phyloP scores from a whole-genome alignment of 92 coral and sea anemone genomes.

The Parazoanthus swiftii region DNA sequence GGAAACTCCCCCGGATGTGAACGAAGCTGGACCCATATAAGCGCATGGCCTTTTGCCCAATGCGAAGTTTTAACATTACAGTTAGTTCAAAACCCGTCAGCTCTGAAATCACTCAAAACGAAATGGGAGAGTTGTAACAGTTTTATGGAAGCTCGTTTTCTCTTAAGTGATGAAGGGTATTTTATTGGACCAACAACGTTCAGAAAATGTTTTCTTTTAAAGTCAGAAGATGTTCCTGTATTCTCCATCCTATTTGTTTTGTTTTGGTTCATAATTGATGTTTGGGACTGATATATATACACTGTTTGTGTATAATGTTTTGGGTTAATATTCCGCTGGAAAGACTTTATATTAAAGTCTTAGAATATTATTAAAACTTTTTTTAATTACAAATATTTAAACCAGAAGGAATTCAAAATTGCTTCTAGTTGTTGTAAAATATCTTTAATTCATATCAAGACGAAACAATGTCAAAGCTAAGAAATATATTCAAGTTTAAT shows the following conservation, averaged over 20 bases:
- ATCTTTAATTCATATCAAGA: neutral
- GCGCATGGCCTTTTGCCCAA: neutral
- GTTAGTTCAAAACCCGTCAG: too few species aligned
- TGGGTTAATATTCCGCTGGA: neutral
- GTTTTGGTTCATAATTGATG: neutral
- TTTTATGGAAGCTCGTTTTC: neutral
- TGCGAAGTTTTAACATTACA: too few species aligned
- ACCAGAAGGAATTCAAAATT: slow-evolving; percentile 20
- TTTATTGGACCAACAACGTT: neutral
- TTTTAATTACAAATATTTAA: neutral
- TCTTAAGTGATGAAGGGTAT: neutral
- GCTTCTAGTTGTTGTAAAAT: slow-evolving; percentile 6
- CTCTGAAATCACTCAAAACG: neutral
- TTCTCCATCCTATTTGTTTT: neutral
- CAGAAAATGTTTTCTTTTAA: too few species aligned
- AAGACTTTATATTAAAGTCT: slow-evolving; percentile 13
- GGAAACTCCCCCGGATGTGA: slow-evolving; percentile 12
- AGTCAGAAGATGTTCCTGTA: neutral
- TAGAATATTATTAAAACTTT: neutral
- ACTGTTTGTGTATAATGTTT: too few species aligned
- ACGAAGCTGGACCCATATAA: neutral
- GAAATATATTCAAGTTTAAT: slow-evolving; percentile 17
- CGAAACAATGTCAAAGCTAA: slow-evolving; percentile 12
- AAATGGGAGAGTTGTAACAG: too few species aligned
- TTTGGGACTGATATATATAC: neutral